Base-by-base conservation (phyloP, 2,113 vertebrate species). In the Typhlomys cinereus region DNA sequence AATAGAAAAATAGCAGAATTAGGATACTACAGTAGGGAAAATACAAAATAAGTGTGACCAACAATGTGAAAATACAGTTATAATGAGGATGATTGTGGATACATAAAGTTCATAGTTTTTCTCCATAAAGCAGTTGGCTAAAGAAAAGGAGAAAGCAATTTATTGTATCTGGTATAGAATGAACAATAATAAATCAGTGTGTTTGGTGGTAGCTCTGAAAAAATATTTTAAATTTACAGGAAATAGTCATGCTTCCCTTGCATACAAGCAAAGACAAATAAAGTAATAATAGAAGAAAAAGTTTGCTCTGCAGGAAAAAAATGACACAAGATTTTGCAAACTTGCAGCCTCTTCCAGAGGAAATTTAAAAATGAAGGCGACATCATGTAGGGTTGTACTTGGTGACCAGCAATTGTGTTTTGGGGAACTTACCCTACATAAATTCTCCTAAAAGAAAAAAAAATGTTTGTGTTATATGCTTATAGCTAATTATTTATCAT, bases 1-100 rank as follows among this genome's bases (percentile, higher is more conserved):
- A 62, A 71, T 31, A 74, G 76, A 69, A 90, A 76, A 85, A 61
- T 46, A 9, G 74, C 34, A 81, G 93, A 87, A 88, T 44, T 74
- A 36, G 36, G 44, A 64, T 71, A 81, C 73, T 69, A 54, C 78
- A 46, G 31, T 66, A 71, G 31, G 10, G 12, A 29, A 90, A 54
- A 39, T 75, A 36, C 11, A 74, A 69, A 90, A 93, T 83, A 95
- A 92, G 61, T 71, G 34, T 71, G 12, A 76, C 48, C 61, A 4
- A 46, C 39, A 67, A 84, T 91, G 70, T 83, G 17, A 91, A 62
- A 48, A 36, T 84, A 50, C 23, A 92, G 50, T 61, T 75, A n/a
- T 50, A 85, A 89, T 69, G 29, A 89, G 52, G 48, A 81, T 73
- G 44, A 61, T 71, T 85, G 61, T 50, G 90, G 67, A 27, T 54